These are phyloP conservation scores for Muntiacus reevesi DNA, from an alignment of 2,113 vertebrate genomes.

Conservation along the genomic window DNA sequence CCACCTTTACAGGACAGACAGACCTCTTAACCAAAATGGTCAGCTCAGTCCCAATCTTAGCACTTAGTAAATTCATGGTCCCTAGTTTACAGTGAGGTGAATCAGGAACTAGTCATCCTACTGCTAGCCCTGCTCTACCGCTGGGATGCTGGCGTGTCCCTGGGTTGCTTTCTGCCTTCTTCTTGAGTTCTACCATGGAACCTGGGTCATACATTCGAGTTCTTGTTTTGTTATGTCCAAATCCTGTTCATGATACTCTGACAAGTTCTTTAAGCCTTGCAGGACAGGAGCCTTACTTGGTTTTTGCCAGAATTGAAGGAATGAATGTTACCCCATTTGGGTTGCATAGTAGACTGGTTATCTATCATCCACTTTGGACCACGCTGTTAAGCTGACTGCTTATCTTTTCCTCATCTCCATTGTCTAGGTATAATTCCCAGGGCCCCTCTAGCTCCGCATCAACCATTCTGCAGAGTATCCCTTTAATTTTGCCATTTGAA, in stretches of 20 bases:
- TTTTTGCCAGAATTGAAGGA: not conserved
- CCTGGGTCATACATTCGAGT: not conserved
- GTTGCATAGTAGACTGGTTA: not conserved
- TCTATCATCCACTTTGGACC: not conserved
- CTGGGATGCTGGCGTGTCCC: not conserved
- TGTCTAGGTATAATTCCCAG: not conserved
- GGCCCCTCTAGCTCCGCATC: not conserved
- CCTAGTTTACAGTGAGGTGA: no score
- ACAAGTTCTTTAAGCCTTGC: not conserved
- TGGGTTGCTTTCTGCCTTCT: not conserved
- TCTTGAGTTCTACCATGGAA: not conserved
- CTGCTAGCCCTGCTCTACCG: not conserved
- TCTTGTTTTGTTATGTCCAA: not conserved
- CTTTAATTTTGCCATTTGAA: not conserved
- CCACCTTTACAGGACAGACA: not conserved
- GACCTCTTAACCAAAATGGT: not conserved
- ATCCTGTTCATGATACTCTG: not conserved
- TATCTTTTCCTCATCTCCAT: not conserved
- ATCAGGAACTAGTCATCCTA: not conserved
- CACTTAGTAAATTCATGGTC: not conserved
- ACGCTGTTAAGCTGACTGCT: not conserved
- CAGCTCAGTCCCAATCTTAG: not conserved
- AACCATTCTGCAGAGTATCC: not conserved
- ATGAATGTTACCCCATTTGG: not conserved
- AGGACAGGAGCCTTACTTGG: not conserved